Base-by-base conservation (phyloP, 2,113 vertebrate species). In the Anas platyrhynchos region DNA sequence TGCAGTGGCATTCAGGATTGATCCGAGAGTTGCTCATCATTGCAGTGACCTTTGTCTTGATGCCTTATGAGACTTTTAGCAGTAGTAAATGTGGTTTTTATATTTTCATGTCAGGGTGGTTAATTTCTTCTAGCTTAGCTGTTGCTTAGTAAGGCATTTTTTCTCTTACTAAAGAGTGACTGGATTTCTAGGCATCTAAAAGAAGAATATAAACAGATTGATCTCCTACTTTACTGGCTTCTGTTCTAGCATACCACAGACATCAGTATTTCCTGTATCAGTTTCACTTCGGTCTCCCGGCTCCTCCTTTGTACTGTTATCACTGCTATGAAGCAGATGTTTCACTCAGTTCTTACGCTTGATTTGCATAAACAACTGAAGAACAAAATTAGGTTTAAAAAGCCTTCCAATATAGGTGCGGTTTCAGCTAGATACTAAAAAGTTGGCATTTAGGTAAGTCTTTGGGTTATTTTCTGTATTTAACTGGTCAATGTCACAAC, bases 291-390 rank as follows among this genome's bases (percentile, higher is more conserved):
- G 58, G 83, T 76, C 76, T 92, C 77, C 90, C 77, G 75, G 86
- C 66, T 83, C 31, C 77, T 88, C 68, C 69, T 94, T 91, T 95
- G 86, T 92, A 2, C 73, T 83, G 9, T 88, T 94, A 76, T 18
- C 3, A 0, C 90, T 94, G 66, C 83, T 84, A n/a, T 29, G 88
- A 86, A 95, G 88, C 80, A 93, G 90, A 86, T 95, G 86, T 89
- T 90, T 75, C 82, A 83, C 93, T 96, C 88, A 78, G 29, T 44
- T 93, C 26, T 44, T 52, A 6, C 5, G 34, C 80, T 95, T 94
- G 73, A 59, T 90, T 96, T 96, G 86, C 92, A 93, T 96, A 75
- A 94, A 90, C 66, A 92, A 91, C 86, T 89, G 76, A 75, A 71
- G 79, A 93, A 77, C 8, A 78, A 78, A 91, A 83, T 73, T 55